A percentile compares a stretch with the other conserved stretches of the same genome.
Evolutionary conservation across 2,113 vertebrate species (phyloP).

Genomic region (Benitochromis conjunctus): DNA sequence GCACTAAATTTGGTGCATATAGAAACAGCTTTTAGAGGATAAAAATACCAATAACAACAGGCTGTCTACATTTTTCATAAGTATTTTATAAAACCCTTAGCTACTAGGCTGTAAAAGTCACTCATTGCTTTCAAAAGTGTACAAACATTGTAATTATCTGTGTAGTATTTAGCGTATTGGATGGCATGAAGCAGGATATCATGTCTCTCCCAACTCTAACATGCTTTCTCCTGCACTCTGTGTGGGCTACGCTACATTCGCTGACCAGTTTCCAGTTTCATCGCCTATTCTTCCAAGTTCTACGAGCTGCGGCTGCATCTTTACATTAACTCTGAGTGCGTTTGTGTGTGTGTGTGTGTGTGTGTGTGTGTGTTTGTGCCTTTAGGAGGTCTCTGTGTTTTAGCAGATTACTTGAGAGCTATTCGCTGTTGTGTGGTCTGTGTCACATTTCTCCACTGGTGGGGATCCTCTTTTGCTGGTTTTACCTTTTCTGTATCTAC

Average conservation of each 20-base stretch:
- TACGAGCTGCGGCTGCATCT: not conserved
- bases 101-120: not conserved
- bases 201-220: conserved; percentile 38
- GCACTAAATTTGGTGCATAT: not conserved
- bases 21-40: not conserved
- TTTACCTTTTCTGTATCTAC: not conserved
- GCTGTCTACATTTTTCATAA: not conserved
- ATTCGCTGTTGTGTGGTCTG: not conserved
- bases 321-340: not conserved
- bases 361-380: not conserved
- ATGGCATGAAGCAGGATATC: conserved; percentile 23
- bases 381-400: conserved; percentile 16
- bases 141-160: not conserved
- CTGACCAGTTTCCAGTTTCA: conserved; percentile 49
- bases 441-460: conserved; percentile 20
- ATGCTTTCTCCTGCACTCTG: conserved; percentile 43
- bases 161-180: not conserved
- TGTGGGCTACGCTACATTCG: conserved; percentile 39
- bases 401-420: conserved; percentile 20
- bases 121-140: not conserved
- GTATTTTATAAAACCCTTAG: not conserved
- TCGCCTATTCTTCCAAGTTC: conserved; percentile 11
- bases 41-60: not conserved
- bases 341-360: not conserved
- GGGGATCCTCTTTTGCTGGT: not conserved